phyloP scores from a whole-genome alignment of 2,113 vertebrate species.

The Myrmecobius fasciatus region DNA sequence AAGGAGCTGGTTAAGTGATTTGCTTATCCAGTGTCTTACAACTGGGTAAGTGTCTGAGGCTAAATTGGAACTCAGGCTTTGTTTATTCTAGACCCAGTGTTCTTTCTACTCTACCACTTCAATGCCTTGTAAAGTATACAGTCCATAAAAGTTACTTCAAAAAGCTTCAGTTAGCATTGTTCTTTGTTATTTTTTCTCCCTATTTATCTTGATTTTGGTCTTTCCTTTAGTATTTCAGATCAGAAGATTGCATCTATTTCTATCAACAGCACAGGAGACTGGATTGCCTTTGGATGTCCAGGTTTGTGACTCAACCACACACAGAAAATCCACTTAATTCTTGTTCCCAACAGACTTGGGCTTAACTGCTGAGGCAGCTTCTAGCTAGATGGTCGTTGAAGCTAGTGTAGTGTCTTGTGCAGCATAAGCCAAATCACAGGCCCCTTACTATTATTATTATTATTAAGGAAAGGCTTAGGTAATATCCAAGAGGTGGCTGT shows the following conservation, averaged over 20 bases:
- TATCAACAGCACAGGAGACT: conserved; percentile 94
- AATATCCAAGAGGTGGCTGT: neutral
- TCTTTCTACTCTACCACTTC: neutral
- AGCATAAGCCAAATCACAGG: neutral
- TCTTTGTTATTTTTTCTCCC: neutral
- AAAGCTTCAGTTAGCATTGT: neutral
- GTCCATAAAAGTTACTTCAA: neutral
- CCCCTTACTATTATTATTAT: neutral
- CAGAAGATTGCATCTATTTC: conserved; percentile 91
- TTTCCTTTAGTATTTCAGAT: conserved; percentile 91
- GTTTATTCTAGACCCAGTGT: neutral
- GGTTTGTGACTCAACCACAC: conserved; percentile 80
- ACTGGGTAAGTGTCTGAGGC: neutral
- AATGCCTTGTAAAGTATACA: neutral
- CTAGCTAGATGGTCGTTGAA: neutral
- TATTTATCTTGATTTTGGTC: neutral
- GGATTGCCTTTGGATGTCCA: conserved; percentile 96
- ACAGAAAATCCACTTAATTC: neutral
- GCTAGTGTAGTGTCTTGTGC: neutral
- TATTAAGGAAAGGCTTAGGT: neutral
- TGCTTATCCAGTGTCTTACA: neutral
- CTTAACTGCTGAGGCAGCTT: neutral
- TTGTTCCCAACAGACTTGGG: neutral
- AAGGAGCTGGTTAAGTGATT: neutral
- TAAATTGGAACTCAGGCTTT: neutral